phyloP scores from a whole-genome alignment of 1,140 invertebrate genomes.

The Drosophila arizonae region DNA sequence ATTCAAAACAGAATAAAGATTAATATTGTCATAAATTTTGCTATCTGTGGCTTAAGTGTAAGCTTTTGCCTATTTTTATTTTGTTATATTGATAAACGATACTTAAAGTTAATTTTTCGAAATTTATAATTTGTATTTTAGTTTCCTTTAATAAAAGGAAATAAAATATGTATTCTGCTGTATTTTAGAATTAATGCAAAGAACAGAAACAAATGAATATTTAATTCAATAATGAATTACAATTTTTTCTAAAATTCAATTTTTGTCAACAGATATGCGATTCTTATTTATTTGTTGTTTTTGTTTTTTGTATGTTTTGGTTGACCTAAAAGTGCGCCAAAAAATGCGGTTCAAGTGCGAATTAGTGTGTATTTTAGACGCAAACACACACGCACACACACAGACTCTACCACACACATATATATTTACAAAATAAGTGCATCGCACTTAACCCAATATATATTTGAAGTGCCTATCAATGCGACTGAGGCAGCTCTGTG shows the following conservation, averaged over 20 bases:
- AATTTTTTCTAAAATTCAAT: too few relatives aligned
- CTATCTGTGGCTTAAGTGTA: too few relatives aligned
- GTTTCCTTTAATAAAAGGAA: too few relatives aligned
- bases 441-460: slow-evolving; percentile 68
- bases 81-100: too few relatives aligned
- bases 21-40: too few relatives aligned
- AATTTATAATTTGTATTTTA: too few relatives aligned
- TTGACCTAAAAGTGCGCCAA: slow-evolving; percentile 27
- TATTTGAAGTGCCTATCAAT: slow-evolving; percentile 44
- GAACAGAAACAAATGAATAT: neutral
- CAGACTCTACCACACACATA: slow-evolving; percentile 1
- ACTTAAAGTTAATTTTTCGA: too few relatives aligned
- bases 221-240: neutral
- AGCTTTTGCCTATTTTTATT: too few relatives aligned
- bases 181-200: too few relatives aligned
- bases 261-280: too few relatives aligned
- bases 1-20: too few relatives aligned
- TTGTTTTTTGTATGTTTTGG: neutral
- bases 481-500: slow-evolving; percentile 42
- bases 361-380: slow-evolving; percentile 2
- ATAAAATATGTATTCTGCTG: too few relatives aligned
- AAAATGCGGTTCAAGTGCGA: slow-evolving; percentile 7
- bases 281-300: neutral
- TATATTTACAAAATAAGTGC: slow-evolving; percentile 4
- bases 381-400: slow-evolving; percentile 23